Evolutionary conservation across 1,140 invertebrate species (phyloP).

Genomic region (Drosophila gunungcola): DNA sequence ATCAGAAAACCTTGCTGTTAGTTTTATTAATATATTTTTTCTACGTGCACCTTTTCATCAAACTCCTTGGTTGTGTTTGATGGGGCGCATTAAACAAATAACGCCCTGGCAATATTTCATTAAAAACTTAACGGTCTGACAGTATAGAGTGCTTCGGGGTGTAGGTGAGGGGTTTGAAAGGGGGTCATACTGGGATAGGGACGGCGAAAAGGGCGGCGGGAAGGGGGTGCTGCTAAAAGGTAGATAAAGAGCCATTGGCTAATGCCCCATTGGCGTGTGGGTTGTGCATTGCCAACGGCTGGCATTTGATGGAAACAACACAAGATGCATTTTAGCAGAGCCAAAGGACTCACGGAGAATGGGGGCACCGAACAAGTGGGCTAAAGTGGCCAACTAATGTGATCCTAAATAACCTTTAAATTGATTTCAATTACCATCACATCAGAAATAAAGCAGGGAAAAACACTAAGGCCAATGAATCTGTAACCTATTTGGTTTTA

Average conservation of each 20-base stretch:
- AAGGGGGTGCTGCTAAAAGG: not conserved
- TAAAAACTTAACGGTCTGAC: slow-evolving; percentile 51
- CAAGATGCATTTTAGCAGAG: slow-evolving; percentile 47
- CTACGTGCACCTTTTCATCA: slow-evolving; percentile 10
- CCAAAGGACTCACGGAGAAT: not conserved
- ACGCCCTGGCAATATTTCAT: slow-evolving; percentile 70
- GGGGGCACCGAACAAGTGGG: not conserved
- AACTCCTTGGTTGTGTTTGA: slow-evolving; percentile 48
- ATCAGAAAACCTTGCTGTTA: no score
- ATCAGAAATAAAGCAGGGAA: not conserved
- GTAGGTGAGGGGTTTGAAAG: not conserved
- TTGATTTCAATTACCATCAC: slow-evolving; percentile 23
- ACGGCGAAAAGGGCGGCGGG: not conserved
- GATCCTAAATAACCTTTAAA: slow-evolving; percentile 25
- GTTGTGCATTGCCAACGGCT: slow-evolving; percentile 34
- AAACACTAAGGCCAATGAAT: no score
- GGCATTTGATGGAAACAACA: slow-evolving; percentile 58
- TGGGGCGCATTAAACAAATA: slow-evolving; percentile 73
- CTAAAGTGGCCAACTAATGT: slow-evolving; percentile 28
- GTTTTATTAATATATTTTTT: not conserved
- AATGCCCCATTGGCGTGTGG: slow-evolving; percentile 71
- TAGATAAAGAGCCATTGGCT: slow-evolving; percentile 49
- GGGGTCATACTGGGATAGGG: not conserved
- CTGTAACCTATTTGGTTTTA: no score
- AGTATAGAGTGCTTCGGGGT: not conserved